phyloP scores from a whole-genome alignment of 2,113 vertebrate genomes.

The Coptodon rendalli region DNA sequence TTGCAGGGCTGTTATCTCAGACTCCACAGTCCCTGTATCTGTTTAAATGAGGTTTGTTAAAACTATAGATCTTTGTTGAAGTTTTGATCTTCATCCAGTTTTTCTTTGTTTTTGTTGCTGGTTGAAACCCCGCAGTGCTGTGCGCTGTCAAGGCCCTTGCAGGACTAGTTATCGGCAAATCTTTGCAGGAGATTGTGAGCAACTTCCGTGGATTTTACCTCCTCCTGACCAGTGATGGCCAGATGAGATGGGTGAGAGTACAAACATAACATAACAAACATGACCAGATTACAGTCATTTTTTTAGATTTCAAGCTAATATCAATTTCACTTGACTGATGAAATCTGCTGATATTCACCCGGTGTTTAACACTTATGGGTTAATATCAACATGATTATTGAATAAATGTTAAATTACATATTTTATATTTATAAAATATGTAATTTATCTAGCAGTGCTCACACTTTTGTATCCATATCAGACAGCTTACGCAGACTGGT shows the following conservation, averaged over 20 bases:
- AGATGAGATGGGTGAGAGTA: constrained; percentile 76
- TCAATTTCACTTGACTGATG: not conserved
- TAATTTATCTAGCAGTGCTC: not conserved
- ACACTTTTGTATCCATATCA: not conserved
- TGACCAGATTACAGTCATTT: not conserved
- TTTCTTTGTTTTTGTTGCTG: not conserved
- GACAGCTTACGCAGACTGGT: not conserved
- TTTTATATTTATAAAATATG: not conserved
- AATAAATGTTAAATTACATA: not conserved
- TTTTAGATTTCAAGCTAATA: not conserved
- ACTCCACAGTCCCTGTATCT: not conserved
- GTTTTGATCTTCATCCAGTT: not conserved
- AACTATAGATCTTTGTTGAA: not conserved
- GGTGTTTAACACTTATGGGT: not conserved
- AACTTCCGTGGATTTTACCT: constrained; percentile 79
- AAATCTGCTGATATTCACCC: not conserved
- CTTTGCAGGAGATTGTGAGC: constrained; percentile 68
- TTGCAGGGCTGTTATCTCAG: not conserved
- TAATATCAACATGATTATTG: not conserved
- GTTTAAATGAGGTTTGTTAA: not conserved
- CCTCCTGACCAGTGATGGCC: constrained; percentile 71
- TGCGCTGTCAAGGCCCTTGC: constrained; percentile 70
- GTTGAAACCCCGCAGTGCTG: constrained; percentile 59
- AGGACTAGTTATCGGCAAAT: constrained; percentile 67
- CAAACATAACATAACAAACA: not conserved